Evolutionary conservation across 2,888 invertebrate genomes (phyloP).

Genomic region (Rugalucina vietnamica): DNA sequence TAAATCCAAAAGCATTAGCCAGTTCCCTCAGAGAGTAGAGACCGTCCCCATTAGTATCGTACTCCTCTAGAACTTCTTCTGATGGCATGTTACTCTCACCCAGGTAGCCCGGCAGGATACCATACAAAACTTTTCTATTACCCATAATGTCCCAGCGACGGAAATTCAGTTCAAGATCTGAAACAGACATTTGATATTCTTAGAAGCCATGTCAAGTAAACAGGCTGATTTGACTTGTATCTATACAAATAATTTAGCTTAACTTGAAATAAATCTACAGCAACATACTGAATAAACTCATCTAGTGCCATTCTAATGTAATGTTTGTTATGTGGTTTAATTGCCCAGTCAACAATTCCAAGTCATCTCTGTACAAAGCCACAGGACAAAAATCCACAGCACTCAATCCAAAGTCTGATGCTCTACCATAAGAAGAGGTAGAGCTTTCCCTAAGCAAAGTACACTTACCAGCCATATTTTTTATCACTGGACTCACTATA

Average conservation of each 20-base stretch:
- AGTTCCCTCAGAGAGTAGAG: slow-evolving; percentile 59
- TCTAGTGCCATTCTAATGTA: neutral
- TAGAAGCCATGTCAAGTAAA: neutral
- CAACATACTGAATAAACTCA: neutral
- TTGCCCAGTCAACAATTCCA: no score
- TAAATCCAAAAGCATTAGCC: slow-evolving; percentile 63
- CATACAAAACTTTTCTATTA: slow-evolving; percentile 43
- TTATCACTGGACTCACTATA: no score
- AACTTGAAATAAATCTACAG: neutral
- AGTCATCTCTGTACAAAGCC: no score
- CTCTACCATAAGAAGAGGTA: no score
- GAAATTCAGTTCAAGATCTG: slow-evolving; percentile 57
- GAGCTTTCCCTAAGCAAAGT: no score
- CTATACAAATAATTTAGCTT: neutral
- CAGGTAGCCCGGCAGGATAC: slow-evolving; percentile 48
- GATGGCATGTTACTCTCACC: slow-evolving; percentile 47
- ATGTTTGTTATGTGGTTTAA: neutral
- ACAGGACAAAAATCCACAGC: no score
- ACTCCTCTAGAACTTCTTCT: slow-evolving; percentile 54
- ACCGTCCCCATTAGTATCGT: slow-evolving; percentile 62
- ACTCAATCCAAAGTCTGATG: no score
- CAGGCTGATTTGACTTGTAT: neutral
- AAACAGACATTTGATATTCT: neutral
- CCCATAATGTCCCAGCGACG: slow-evolving; percentile 58
- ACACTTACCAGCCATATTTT: no score